phyloP scores from a whole-genome alignment of 2,888 invertebrate genomes.

The Scelioninae gen. 2 region DNA sequence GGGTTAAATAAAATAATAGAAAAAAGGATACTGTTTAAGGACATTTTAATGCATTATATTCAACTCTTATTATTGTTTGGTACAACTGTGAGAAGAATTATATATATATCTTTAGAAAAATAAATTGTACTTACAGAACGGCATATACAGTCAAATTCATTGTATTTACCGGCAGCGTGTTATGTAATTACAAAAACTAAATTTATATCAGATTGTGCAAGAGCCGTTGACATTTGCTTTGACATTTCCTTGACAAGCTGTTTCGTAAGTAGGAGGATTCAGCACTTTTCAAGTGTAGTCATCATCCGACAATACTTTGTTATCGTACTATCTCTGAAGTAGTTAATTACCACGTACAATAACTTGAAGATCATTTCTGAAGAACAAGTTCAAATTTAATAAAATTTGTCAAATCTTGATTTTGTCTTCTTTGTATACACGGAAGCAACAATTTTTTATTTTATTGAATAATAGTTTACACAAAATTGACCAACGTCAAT shows the following conservation, averaged over 20 bases:
- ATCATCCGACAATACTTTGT: constrained; percentile 48
- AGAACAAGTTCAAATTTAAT: constrained; percentile 32
- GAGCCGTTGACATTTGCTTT: constrained; percentile 52
- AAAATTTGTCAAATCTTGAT: neutral
- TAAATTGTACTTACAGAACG: too few species aligned
- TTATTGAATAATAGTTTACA: too few species aligned
- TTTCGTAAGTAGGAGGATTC: constrained; percentile 37
- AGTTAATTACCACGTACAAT: constrained; percentile 49
- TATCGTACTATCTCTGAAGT: constrained; percentile 47
- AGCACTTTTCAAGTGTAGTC: constrained; percentile 53
- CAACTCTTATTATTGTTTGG: too few species aligned
- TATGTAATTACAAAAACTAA: constrained; percentile 36
- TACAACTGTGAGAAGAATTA: neutral
- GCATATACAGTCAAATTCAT: neutral
- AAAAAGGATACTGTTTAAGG: too few species aligned
- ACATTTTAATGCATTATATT: too few species aligned
- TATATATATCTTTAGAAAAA: neutral
- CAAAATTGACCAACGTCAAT: too few species aligned
- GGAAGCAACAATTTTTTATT: too few species aligned
- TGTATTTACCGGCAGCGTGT: constrained; percentile 23
- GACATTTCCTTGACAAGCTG: constrained; percentile 48
- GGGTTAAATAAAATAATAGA: too few species aligned
- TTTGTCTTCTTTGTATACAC: too few species aligned
- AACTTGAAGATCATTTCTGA: constrained; percentile 38
- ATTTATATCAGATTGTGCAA: constrained; percentile 30